Evolutionary conservation across 2,113 vertebrate genomes (phyloP).

Genomic region (Nestor notabilis): DNA sequence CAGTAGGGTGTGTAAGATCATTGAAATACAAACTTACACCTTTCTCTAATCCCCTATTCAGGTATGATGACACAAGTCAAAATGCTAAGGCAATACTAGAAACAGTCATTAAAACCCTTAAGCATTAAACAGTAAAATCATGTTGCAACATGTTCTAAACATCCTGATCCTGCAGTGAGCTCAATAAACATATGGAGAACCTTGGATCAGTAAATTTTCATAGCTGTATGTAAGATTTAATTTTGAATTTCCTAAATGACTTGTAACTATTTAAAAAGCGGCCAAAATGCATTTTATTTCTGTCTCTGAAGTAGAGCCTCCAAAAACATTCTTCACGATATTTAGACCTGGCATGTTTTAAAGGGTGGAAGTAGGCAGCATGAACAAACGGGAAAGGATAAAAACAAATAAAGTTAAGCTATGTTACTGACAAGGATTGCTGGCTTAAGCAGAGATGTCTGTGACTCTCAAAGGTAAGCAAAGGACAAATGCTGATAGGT

Average conservation of each 20-base stretch:
- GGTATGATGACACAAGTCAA: not conserved
- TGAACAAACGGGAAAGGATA: not conserved
- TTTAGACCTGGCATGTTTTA: not conserved
- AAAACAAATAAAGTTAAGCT: not conserved
- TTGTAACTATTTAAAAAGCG: not conserved
- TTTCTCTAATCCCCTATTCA: not conserved
- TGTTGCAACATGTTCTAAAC: not conserved
- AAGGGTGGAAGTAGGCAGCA: not conserved
- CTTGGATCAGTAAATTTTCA: not conserved
- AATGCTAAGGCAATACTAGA: not conserved
- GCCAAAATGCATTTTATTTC: not conserved
- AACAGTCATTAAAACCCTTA: not conserved
- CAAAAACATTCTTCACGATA: not conserved
- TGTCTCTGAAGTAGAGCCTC: not conserved
- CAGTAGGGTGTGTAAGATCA: not conserved
- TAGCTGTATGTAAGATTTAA: not conserved
- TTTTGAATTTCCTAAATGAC: not conserved
- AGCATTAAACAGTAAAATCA: not conserved
- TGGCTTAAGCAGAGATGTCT: not conserved
- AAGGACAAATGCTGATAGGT: not conserved
- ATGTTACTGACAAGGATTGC: not conserved
- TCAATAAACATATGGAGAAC: not conserved
- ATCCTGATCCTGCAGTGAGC: not conserved
- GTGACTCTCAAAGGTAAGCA: not conserved
- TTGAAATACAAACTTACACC: not conserved